A percentile compares a stretch with the other conserved stretches of the same genome.
phyloP scores from a whole-genome alignment of 2,113 vertebrate genomes.

The Galeopterus variegatus region DNA sequence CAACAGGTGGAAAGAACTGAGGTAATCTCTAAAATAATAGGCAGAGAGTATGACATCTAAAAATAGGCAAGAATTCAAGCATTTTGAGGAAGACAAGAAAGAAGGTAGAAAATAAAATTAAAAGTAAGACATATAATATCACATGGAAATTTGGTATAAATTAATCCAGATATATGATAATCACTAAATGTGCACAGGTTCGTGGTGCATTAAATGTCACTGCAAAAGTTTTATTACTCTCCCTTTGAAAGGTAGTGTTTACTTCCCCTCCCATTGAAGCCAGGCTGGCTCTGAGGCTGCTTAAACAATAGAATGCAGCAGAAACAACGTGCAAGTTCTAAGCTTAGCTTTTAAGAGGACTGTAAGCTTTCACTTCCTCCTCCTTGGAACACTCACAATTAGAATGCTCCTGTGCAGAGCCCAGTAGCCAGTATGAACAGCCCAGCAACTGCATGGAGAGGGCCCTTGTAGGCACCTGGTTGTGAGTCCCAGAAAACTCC shows the following conservation, averaged over 20 bases:
- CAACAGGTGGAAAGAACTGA: neutral
- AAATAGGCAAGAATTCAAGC: slow-evolving; percentile 30
- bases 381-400: neutral
- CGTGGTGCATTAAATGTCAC: neutral
- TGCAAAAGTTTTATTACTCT: neutral
- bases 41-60: neutral
- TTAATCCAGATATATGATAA: neutral
- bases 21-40: neutral
- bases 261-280: neutral
- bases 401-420: neutral
- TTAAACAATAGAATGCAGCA: neutral
- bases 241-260: neutral
- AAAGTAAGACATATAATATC: neutral
- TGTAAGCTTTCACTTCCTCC: neutral
- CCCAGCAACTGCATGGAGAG: no score
- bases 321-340: neutral
- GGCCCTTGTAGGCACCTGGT: neutral
- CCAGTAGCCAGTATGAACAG: neutral
- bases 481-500: neutral
- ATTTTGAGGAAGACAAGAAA: neutral
- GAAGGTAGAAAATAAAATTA: neutral
- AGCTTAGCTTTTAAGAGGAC: neutral
- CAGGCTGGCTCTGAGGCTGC: neutral
- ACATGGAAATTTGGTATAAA: neutral
- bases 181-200: neutral